phyloP scores from a whole-genome alignment of 2,113 vertebrate species.

The Catagonus wagneri region DNA sequence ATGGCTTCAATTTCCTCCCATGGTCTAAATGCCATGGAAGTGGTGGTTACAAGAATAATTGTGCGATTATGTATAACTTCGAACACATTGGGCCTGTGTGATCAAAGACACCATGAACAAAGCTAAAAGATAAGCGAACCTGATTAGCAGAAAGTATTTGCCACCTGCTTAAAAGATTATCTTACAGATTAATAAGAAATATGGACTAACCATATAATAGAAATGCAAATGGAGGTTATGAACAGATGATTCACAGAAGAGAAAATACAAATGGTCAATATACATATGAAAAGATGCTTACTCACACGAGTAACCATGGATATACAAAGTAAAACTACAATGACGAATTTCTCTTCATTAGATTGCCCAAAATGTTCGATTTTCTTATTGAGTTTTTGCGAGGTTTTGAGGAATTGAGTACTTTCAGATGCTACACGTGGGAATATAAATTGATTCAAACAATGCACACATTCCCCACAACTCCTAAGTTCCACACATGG shows the following conservation, averaged over 20 bases:
- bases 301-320: background rate
- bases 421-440: background rate
- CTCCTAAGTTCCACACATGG: background rate
- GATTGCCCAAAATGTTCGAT: background rate
- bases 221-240: background rate
- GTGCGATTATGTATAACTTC: background rate
- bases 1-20: background rate
- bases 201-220: background rate
- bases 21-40: background rate
- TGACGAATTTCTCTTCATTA: background rate
- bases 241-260: background rate
- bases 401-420: background rate
- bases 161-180: background rate
- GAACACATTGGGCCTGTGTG: background rate
- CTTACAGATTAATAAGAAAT: background rate
- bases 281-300: background rate
- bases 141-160: background rate
- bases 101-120: background rate
- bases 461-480: background rate
- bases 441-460: background rate
- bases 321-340: constrained; percentile 28
- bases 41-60: background rate
- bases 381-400: background rate
- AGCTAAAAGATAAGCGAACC: constrained; percentile 16
- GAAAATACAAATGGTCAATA: constrained; percentile 16